Base-by-base conservation (phyloP, 2,797 vertebrate species). In the Pangasius djambal region DNA sequence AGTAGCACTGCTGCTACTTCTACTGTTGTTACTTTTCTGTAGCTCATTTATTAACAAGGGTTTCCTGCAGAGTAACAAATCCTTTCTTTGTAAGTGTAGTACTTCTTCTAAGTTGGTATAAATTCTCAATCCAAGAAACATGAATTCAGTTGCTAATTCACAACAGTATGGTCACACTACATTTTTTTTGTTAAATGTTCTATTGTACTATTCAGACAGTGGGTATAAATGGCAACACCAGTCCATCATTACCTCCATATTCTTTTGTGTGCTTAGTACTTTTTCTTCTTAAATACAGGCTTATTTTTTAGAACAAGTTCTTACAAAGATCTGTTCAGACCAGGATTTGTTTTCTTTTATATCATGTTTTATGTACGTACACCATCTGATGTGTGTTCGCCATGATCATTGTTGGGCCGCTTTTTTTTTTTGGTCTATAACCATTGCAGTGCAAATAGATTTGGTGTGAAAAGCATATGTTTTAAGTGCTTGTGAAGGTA, bases 401-500 rank as follows among this genome's bases (percentile, higher is more conserved):
- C 5, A 25, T n/a, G 20, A 9, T 86, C 63, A 31, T 82, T 81
- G 18, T 86, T 87, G 15, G 0, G 0, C 74, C 31, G 28, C 10
- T 75, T 48, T 57, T 89, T 75, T 79, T 59, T 5, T 89, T 82
- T 74, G 0, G 83, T 89, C 88, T 85, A 81, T 93, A 90, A 87
- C 84, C 90, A 91, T 90, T 90, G 83, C 87, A 91, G 86, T 92
- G 90, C 91, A 94, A 91, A 93, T 92, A 65, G 86, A 91, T 74
- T 87, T 88, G 69, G 65, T 69, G 90, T 91, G 87, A 89, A 88
- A 74, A 86, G 69, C 52, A 72, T 88, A 83, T 89, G 85, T 55
- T 92, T 87, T 89, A 92, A 86, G 89, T 92, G 91, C 91, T 92
- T 94, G 92, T 94, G 52, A 88, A 89, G 72, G 83, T 90, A n/a